Percentiles rank a stretch among this genome's conserved stretches.
These are phyloP conservation scores for Brevimyrus niger DNA, from an alignment of 2,113 vertebrate genomes.

Conservation along the genomic window DNA sequence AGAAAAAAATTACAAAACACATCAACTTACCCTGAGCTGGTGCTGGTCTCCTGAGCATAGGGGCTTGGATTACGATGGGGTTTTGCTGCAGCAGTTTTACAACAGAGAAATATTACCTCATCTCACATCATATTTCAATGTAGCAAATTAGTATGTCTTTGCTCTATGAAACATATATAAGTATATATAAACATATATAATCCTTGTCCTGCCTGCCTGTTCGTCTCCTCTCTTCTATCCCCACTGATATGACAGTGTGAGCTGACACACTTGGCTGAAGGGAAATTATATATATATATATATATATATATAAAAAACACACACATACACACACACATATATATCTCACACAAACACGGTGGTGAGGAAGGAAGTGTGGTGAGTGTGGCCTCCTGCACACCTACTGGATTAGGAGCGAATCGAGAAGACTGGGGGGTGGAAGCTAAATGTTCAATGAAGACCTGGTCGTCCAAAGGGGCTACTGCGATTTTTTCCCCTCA, in stretches of 20 bases:
- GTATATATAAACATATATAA: neutral
- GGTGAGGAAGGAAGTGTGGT: conserved; percentile 23
- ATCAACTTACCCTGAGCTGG: conserved; percentile 65
- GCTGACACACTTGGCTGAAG: conserved; percentile 55
- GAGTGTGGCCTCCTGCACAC: conserved; percentile 82
- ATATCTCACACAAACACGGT: conserved; percentile 61
- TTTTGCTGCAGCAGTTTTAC: conserved; percentile 54
- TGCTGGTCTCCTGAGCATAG: conserved; percentile 60
- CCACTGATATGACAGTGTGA: conserved; percentile 58
- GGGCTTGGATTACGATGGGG: conserved; percentile 48
- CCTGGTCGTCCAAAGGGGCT: conserved; percentile 71
- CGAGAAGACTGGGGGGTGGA: conserved; percentile 30
- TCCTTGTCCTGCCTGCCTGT: conserved; percentile 36
- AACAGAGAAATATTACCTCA: conserved; percentile 34
- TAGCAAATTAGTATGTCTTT: conserved; percentile 6
- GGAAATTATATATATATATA: conserved; percentile 66
- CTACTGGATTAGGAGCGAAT: conserved; percentile 59
- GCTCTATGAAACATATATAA: neutral
- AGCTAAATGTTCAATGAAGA: conserved; percentile 89
- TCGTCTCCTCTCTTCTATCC: conserved; percentile 54
- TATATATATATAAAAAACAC: conserved; percentile 56
- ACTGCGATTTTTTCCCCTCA: conserved; percentile 42
- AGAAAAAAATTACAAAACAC: conserved; percentile 40
- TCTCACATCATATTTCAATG: neutral
- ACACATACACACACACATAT: conserved; percentile 44